These are phyloP conservation scores for Drosophila prostipennis DNA, from an alignment of 2,888 invertebrate species.

Conservation along the genomic window DNA sequence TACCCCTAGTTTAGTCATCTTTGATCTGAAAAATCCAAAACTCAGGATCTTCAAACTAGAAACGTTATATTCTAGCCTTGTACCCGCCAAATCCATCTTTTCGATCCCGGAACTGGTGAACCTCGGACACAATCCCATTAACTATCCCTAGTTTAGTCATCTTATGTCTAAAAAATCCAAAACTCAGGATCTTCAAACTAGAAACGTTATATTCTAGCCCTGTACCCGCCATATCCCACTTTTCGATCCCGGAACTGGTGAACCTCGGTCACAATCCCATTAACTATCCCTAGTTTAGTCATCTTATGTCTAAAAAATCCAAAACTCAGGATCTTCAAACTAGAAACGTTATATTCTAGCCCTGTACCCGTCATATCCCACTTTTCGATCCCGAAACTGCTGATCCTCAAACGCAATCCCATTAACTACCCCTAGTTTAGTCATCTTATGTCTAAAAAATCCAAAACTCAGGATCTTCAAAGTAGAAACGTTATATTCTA, in stretches of 20 bases:
- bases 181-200: too few species aligned
- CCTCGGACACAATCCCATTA: conserved; percentile 14
- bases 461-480: background rate
- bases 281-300: too few species aligned
- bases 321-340: background rate
- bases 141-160: background rate
- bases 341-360: background rate
- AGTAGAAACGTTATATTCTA: background rate
- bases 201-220: too few species aligned
- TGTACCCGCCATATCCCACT: too few species aligned
- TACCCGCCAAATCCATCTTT: too few species aligned
- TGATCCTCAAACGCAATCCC: conserved; percentile 7
- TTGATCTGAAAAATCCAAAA: background rate
- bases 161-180: too few species aligned
- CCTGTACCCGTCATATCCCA: background rate
- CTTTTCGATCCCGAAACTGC: conserved; percentile 8
- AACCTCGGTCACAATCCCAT: too few species aligned
- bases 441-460: background rate
- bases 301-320: too few species aligned
- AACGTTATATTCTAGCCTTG: background rate
- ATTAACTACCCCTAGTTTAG: conserved; percentile 1
- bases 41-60: background rate
- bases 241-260: too few species aligned
- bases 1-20: background rate
- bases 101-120: conserved; percentile 1